Percentiles rank a stretch among this genome's conserved stretches.
These are phyloP conservation scores for Bergia puertoricense DNA, from an alignment of 92 coral and sea anemone genomes.

Conservation along the genomic window DNA sequence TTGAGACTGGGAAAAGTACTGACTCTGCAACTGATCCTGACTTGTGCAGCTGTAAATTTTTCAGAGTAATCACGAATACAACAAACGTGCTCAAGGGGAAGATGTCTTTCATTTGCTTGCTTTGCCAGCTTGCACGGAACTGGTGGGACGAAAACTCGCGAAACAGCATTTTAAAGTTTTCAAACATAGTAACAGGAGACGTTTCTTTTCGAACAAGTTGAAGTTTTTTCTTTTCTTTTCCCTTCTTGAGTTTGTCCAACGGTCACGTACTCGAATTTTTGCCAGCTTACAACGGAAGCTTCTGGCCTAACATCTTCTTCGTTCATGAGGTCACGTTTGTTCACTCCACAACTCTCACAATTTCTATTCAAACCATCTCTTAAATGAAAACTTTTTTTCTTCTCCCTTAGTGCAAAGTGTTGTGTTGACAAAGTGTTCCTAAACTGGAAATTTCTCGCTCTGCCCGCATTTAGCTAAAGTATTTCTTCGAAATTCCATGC, in stretches of 20 bases:
- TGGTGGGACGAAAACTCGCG: slow-evolving; percentile 58
- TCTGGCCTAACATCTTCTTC: slow-evolving; percentile 29
- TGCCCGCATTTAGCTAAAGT: background rate
- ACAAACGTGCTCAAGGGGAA: slow-evolving; percentile 53
- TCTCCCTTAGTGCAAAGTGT: slow-evolving; percentile 45
- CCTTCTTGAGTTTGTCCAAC: slow-evolving; percentile 44
- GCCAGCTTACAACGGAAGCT: slow-evolving; percentile 9
- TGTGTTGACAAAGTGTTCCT: slow-evolving; percentile 46
- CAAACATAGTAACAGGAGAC: slow-evolving; percentile 35
- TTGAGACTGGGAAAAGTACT: slow-evolving; percentile 47
- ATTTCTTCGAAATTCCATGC: slow-evolving; percentile 57
- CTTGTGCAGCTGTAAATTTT: slow-evolving; percentile 44
- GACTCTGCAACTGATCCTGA: slow-evolving; percentile 36
- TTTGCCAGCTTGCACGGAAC: slow-evolving; percentile 74
- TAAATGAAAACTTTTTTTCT: slow-evolving; percentile 39
- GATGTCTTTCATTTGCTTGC: slow-evolving; percentile 55
- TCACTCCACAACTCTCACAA: slow-evolving; percentile 49
- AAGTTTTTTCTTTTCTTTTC: slow-evolving; percentile 36
- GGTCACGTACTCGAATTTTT: slow-evolving; percentile 43
- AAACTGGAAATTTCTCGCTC: slow-evolving; percentile 13
- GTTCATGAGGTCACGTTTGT: slow-evolving; percentile 35
- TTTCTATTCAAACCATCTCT: slow-evolving; percentile 47
- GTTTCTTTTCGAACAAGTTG: slow-evolving; percentile 45
- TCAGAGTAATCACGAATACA: slow-evolving; percentile 50
- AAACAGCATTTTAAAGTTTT: slow-evolving; percentile 20